Percentiles rank a stretch among this genome's conserved stretches.
phyloP scores from a whole-genome alignment of 2,888 invertebrate genomes.

The Caradrina clavipalpis region DNA sequence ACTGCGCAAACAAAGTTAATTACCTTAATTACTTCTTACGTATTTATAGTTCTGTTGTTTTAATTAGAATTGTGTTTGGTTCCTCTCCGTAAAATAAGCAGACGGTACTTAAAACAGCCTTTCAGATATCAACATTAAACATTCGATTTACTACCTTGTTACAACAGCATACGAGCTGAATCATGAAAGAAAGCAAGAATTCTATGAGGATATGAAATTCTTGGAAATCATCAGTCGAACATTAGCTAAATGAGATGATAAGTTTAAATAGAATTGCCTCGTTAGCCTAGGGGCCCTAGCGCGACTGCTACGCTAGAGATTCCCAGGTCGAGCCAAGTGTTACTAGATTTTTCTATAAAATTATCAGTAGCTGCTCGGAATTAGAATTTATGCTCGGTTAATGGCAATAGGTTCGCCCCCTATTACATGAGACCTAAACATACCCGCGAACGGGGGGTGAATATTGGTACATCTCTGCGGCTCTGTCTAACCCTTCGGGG shows the following conservation, averaged over 20 bases:
- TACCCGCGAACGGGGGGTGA: too few species aligned
- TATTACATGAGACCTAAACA: too few species aligned
- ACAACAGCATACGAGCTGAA: background rate
- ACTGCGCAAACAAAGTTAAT: constrained; percentile 40
- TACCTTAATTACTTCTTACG: constrained; percentile 55
- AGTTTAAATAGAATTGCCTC: background rate
- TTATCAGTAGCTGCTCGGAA: too few species aligned
- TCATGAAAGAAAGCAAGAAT: constrained; percentile 2
- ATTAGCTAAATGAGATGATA: constrained; percentile 3
- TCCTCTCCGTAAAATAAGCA: constrained; percentile 25
- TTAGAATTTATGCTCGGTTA: too few species aligned
- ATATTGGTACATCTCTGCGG: too few species aligned
- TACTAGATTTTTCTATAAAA: too few species aligned
- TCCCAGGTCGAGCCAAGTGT: too few species aligned
- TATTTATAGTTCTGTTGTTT: constrained; percentile 35
- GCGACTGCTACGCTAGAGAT: too few species aligned
- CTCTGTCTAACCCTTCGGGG: too few species aligned
- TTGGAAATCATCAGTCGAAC: constrained; percentile 11
- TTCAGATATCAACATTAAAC: constrained; percentile 15
- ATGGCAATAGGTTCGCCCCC: too few species aligned
- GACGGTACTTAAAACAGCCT: constrained; percentile 17
- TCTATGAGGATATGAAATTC: background rate
- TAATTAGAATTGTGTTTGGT: constrained; percentile 39
- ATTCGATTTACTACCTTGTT: background rate
- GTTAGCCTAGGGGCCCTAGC: too few species aligned